These are phyloP conservation scores for Ceyx margarethae DNA, from an alignment of 2,113 vertebrate genomes.

Conservation along the genomic window DNA sequence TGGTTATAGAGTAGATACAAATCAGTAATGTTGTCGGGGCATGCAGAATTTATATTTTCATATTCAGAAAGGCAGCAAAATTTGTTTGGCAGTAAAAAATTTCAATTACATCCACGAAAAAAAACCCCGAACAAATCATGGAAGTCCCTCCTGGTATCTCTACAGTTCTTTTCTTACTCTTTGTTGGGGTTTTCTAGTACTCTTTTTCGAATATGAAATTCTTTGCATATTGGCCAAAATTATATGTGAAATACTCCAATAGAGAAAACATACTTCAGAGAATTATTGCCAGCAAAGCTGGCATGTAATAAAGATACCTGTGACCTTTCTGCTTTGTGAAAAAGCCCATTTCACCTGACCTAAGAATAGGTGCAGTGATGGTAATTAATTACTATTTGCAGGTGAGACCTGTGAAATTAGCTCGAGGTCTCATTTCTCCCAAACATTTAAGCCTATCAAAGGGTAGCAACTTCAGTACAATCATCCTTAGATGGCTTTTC, in stretches of 20 bases:
- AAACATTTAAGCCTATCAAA: background rate
- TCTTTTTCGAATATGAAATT: background rate
- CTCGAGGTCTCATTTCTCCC: background rate
- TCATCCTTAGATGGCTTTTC: background rate
- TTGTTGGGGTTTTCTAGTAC: background rate
- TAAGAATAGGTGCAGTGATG: background rate
- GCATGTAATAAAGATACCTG: background rate
- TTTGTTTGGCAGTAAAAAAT: background rate
- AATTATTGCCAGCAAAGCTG: background rate
- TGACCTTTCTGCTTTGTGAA: background rate
- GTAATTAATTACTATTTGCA: background rate
- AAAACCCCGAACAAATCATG: background rate
- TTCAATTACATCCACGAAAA: background rate
- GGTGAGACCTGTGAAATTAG: background rate
- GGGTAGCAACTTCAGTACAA: background rate
- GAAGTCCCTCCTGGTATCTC: accelerated
- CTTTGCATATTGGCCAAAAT: background rate
- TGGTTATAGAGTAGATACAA: background rate
- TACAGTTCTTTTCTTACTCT: background rate
- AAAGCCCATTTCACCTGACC: background rate
- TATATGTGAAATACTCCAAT: background rate
- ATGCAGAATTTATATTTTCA: background rate
- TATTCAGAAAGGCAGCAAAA: background rate
- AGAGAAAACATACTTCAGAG: background rate
- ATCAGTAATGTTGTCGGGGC: background rate